phyloP scores from a whole-genome alignment of 2,113 vertebrate species.

The Rhombomys opimus region DNA sequence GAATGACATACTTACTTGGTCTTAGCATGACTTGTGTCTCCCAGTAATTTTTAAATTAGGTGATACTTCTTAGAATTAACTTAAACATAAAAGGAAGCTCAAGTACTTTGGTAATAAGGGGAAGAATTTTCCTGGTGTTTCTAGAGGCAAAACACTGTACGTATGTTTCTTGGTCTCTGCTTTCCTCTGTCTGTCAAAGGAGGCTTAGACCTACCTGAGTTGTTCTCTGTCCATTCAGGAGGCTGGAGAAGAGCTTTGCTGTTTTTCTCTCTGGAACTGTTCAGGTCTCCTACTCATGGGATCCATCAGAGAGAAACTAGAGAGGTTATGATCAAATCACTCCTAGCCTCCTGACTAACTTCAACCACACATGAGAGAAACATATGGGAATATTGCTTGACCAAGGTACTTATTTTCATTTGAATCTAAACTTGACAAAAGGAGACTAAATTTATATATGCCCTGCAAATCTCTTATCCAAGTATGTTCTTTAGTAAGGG shows the following conservation, averaged over 20 bases:
- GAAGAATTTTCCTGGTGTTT: not conserved
- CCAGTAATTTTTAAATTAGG: not conserved
- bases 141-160: not conserved
- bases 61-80: not conserved
- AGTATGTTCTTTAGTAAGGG: too few species aligned
- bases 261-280: not conserved
- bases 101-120: not conserved
- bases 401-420: not conserved
- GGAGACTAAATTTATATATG: not conserved
- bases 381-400: not conserved
- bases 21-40: not conserved
- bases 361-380: not conserved
- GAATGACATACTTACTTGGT: not conserved
- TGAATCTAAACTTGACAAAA: conserved; percentile 4
- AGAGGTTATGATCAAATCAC: not conserved
- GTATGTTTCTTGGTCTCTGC: not conserved
- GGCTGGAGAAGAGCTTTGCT: not conserved
- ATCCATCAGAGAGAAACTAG: not conserved
- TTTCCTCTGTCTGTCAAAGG: not conserved
- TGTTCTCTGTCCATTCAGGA: not conserved
- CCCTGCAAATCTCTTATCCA: not conserved
- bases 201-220: not conserved
- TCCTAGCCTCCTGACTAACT: not conserved
- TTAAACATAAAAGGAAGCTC: not conserved
- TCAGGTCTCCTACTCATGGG: not conserved